Evolutionary conservation across 2,888 invertebrate genomes (phyloP), one percentile per base, ranked within the genome.

Genomic region (Perithous albicinctus): DNA sequence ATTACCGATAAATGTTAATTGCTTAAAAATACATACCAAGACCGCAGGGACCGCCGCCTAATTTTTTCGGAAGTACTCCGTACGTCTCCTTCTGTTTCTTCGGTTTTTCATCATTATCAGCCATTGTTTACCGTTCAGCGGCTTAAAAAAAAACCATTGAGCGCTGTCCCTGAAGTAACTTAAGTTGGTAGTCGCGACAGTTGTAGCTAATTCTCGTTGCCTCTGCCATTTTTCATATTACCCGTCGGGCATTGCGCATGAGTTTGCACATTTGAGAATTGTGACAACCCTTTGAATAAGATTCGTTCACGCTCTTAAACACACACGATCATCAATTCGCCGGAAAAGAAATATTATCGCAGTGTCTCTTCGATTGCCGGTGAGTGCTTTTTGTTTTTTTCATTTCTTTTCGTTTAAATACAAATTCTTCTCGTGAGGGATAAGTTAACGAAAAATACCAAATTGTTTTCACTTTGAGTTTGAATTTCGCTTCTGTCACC

Each of bases 21-120:
- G 43, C n/a, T 15, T 20, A 6, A 63, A 51, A 54, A 63, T 64
- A n/a, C 82, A 85, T 92, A 95, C 95, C 95, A 88, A 95, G 88
- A 20, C 95, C 95, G 86, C 94, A 94, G 54, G 95, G 95, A 32
- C 95, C 95, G 64, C 93, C 93, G 1, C 93, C 92, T 83, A 92
- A 90, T 84, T 93, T 93, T 51, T 89, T 85, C 2, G 94, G 89
- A 76, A 94, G 90, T 61, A 94, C 94, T 4, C 79, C 41, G 51
- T 84, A 81, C 29, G 38, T 54, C 7, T 43, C 46, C 5, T 82
- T 75, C 23, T 59, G n/a, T n/a, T n/a, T n/a, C n/a, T n/a, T n/a
- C n/a, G n/a, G n/a, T n/a, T n/a, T 1, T 8, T 82, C 61, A 26
- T 38, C 48, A 23, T 64, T 26, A 8, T 77, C 75, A 7, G 73